phyloP scores from a whole-genome alignment of 2,888 invertebrate genomes.

The Cyrtodaria siliqua region DNA sequence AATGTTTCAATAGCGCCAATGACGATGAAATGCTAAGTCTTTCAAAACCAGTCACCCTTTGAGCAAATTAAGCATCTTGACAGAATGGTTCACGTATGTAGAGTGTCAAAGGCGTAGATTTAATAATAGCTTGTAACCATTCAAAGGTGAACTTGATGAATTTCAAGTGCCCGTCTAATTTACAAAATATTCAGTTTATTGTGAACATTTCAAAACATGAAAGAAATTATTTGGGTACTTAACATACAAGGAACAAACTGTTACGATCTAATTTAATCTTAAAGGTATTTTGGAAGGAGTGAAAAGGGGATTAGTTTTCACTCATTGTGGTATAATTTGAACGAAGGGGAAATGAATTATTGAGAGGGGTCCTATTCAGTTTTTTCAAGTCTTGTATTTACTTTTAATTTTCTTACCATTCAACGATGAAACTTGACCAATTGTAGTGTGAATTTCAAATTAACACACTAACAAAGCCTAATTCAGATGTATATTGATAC shows the following conservation, averaged over 20 bases:
- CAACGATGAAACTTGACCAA: background rate
- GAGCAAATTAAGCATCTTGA: constrained; percentile 40
- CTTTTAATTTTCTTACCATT: constrained; percentile 37
- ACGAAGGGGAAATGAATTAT: constrained; percentile 40
- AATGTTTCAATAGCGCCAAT: constrained; percentile 23
- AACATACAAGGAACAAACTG: constrained; percentile 48
- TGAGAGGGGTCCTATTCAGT: constrained; percentile 20
- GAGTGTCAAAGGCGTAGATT: constrained; percentile 35
- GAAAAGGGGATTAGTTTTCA: constrained; percentile 38
- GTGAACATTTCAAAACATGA: constrained; percentile 56
- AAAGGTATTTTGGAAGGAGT: constrained; percentile 21
- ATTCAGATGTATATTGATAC: no score
- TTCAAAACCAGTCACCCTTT: constrained; percentile 36
- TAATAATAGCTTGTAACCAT: constrained; percentile 40
- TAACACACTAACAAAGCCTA: background rate
- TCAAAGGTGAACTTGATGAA: constrained; percentile 35
- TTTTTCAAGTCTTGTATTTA: constrained; percentile 32
- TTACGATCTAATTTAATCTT: constrained; percentile 52
- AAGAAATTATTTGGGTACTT: constrained; percentile 57
- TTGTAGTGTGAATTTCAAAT: constrained; percentile 2
- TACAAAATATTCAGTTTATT: constrained; percentile 56
- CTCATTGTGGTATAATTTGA: constrained; percentile 48
- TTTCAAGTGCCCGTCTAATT: constrained; percentile 46
- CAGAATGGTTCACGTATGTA: constrained; percentile 14
- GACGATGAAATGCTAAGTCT: constrained; percentile 22